Percentiles rank a stretch among this genome's conserved stretches.
phyloP scores from a whole-genome alignment of 2,888 invertebrate species.

The Epiblema foenella region DNA sequence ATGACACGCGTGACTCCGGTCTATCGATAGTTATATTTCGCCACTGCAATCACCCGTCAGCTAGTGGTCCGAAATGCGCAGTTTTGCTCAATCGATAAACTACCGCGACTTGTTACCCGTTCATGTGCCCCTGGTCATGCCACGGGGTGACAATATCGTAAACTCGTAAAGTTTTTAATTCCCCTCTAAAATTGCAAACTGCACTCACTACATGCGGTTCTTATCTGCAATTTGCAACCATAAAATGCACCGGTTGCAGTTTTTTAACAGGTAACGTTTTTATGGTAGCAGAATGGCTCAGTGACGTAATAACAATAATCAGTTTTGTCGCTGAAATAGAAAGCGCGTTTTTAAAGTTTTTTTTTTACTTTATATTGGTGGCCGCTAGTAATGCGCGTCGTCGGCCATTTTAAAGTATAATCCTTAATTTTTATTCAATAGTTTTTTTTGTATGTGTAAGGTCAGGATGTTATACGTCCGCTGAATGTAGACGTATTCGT shows the following conservation, averaged over 20 bases:
- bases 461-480: slow-evolving; percentile 41
- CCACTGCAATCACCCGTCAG: neutral
- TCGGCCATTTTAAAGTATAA: slow-evolving; percentile 30
- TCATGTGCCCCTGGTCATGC: slow-evolving; percentile 33
- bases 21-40: neutral
- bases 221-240: slow-evolving; percentile 41
- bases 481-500: slow-evolving; percentile 34
- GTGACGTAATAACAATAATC: slow-evolving; percentile 9
- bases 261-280: slow-evolving; percentile 9
- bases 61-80: slow-evolving; percentile 18
- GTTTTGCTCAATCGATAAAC: slow-evolving; percentile 28
- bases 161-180: slow-evolving; percentile 35
- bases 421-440: slow-evolving; percentile 35
- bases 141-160: slow-evolving; percentile 27
- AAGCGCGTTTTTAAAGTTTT: neutral
- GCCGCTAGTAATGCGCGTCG: slow-evolving; percentile 4
- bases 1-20: neutral
- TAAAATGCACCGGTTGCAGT: slow-evolving; percentile 41
- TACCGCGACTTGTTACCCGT: slow-evolving; percentile 5
- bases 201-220: slow-evolving; percentile 11
- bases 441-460: slow-evolving; percentile 35
- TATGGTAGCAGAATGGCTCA: neutral
- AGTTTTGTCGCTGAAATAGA: slow-evolving; percentile 1
- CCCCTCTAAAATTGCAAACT: slow-evolving; percentile 34
- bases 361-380: neutral